These are phyloP conservation scores for Chaetophractus vellerosus DNA, from an alignment of 2,797 vertebrate genomes.

Conservation along the genomic window DNA sequence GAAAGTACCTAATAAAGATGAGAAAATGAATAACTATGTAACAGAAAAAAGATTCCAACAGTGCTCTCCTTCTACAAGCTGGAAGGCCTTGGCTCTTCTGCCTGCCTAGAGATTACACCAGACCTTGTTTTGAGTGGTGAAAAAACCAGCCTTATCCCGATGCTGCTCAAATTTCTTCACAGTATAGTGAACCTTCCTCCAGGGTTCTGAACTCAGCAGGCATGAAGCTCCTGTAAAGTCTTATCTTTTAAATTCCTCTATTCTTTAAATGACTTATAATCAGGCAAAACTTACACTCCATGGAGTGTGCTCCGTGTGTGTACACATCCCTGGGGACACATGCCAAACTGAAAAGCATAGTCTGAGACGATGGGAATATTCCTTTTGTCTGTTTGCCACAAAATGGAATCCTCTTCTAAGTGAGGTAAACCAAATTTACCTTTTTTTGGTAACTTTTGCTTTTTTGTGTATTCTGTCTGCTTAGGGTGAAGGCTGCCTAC, in stretches of 20 bases:
- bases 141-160: background rate
- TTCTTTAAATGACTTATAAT: background rate
- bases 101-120: background rate
- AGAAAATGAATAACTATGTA: background rate
- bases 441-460: background rate
- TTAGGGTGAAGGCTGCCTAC: background rate
- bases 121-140: background rate
- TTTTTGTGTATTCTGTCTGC: background rate
- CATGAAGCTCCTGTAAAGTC: background rate
- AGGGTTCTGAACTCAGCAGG: background rate
- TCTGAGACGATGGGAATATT: background rate
- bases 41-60: background rate
- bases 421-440: background rate
- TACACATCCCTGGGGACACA: background rate
- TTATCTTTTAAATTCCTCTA: background rate
- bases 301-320: background rate
- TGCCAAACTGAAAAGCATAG: background rate
- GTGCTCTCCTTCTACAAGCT: accelerated
- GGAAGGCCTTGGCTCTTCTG: background rate
- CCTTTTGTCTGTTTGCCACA: background rate
- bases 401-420: background rate
- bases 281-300: background rate
- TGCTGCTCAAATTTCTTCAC: background rate
- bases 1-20: background rate
- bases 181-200: background rate